A percentile compares a stretch with the other conserved stretches of the same genome.
Evolutionary conservation across 2,797 vertebrate species (phyloP).

Genomic region (Schizopygopsis malacanthus): DNA sequence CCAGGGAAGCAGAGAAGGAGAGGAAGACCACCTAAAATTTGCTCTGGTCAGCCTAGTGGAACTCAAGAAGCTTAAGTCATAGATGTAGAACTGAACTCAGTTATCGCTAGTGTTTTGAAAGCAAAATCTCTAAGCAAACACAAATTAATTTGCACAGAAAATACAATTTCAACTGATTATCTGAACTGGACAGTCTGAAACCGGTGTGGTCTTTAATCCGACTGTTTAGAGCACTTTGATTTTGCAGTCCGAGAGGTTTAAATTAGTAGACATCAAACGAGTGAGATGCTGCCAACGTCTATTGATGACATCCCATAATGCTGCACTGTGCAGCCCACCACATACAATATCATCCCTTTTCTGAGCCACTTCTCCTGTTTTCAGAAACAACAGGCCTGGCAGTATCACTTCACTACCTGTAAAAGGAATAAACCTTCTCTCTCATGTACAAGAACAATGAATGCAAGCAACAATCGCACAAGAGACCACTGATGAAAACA

Average conservation of each 20-base stretch:
- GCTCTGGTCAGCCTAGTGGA: background rate
- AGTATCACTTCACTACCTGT: conserved; percentile 32
- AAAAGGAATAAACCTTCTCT: conserved; percentile 8
- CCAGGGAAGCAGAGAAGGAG: background rate
- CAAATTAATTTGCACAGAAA: background rate
- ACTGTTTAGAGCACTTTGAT: conserved; percentile 4
- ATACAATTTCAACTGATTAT: background rate
- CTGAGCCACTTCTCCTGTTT: background rate
- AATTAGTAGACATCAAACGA: conserved; percentile 26
- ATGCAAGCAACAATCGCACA: background rate
- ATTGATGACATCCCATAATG: background rate
- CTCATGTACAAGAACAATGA: conserved; percentile 13
- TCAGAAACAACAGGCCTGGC: background rate
- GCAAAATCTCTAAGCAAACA: background rate
- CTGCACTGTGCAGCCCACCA: background rate
- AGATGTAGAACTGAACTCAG: background rate
- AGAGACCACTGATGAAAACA: background rate
- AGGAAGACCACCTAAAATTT: background rate
- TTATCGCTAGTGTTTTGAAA: background rate
- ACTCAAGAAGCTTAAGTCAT: background rate
- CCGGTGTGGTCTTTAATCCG: background rate
- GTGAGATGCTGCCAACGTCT: background rate
- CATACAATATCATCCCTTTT: conserved; percentile 12
- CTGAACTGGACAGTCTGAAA: background rate
- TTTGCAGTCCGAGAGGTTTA: background rate